phyloP scores from a whole-genome alignment of 2,888 invertebrate genomes.

The Margaritifera margaritifera region DNA sequence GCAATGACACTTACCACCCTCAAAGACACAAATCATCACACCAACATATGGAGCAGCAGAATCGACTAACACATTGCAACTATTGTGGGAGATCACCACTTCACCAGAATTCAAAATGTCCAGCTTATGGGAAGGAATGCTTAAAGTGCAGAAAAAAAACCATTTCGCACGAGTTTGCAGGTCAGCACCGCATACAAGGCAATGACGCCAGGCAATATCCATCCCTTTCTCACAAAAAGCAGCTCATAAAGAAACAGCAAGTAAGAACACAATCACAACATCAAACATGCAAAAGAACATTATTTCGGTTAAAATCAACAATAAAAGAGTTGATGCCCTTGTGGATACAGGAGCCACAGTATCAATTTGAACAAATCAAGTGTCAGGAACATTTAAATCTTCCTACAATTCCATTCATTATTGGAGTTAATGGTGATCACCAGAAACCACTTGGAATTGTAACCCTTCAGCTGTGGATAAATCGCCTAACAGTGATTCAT shows the following conservation, averaged over 20 bases:
- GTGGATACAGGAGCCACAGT: too few relatives aligned
- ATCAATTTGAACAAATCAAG: too few relatives aligned
- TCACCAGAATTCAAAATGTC: neutral
- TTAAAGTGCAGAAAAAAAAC: neutral
- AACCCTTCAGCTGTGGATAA: neutral
- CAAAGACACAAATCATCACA: too few relatives aligned
- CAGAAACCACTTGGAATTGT: neutral
- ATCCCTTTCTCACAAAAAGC: neutral
- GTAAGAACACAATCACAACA: neutral
- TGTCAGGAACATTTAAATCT: too few relatives aligned
- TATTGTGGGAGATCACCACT: neutral
- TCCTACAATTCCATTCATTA: neutral
- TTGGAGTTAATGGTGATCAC: neutral
- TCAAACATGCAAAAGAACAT: neutral
- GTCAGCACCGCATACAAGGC: neutral
- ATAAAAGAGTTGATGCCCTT: neutral
- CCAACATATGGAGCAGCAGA: too few relatives aligned
- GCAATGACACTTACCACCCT: too few relatives aligned
- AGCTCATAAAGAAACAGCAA: neutral
- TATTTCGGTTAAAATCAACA: neutral
- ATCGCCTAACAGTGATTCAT: neutral
- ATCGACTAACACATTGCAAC: neutral
- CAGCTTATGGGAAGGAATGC: neutral
- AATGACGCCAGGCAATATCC: neutral
- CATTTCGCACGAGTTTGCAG: neutral